Evolutionary conservation across 1,140 invertebrate genomes (phyloP).

Genomic region (Diorhabda carinulata): DNA sequence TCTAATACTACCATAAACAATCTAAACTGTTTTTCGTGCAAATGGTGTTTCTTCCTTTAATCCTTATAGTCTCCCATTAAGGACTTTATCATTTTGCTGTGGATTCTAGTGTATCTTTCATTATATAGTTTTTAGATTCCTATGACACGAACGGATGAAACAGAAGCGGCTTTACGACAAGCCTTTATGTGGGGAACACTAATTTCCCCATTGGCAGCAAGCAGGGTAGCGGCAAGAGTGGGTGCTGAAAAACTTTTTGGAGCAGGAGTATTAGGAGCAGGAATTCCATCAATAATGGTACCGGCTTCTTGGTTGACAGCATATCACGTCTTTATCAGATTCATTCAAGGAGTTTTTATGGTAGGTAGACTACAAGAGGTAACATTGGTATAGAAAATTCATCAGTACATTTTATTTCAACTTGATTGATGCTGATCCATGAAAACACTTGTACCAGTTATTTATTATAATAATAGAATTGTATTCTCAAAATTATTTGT

Average conservation of each 20-base stretch:
- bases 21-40: too few relatives aligned
- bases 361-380: slow-evolving; percentile 37
- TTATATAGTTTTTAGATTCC: slow-evolving; percentile 40
- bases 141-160: slow-evolving; percentile 53
- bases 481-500: too few relatives aligned
- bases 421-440: too few relatives aligned
- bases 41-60: too few relatives aligned
- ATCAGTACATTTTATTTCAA: too few relatives aligned
- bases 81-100: too few relatives aligned
- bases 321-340: slow-evolving; percentile 54
- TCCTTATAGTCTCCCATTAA: too few relatives aligned
- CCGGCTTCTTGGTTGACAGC: slow-evolving; percentile 57
- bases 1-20: too few relatives aligned
- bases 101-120: too few relatives aligned
- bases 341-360: slow-evolving; percentile 57
- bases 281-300: slow-evolving; percentile 53
- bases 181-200: slow-evolving; percentile 58
- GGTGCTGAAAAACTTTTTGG: slow-evolving; percentile 57
- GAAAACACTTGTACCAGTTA: too few relatives aligned
- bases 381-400: too few relatives aligned
- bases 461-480: too few relatives aligned
- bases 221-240: slow-evolving; percentile 55
- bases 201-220: slow-evolving; percentile 54
- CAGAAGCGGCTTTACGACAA: slow-evolving; percentile 54
- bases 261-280: slow-evolving; percentile 53